Base-by-base conservation (phyloP, 2,888 invertebrate genomes). In the Panorpa germanica region DNA sequence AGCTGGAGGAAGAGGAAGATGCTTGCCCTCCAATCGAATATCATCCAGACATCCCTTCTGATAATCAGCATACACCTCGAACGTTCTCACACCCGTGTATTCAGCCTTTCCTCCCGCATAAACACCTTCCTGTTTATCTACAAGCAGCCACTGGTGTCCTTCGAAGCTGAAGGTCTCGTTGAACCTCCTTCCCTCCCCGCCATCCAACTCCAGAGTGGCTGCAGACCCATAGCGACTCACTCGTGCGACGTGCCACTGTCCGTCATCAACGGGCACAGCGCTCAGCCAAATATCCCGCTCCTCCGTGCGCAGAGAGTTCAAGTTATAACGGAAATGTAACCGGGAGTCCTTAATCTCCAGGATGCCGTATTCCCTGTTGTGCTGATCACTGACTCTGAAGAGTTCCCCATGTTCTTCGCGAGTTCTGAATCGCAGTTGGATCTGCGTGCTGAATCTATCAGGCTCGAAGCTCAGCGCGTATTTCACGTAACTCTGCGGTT, bases 31-130 rank as follows among this genome's bases (percentile, higher is more conserved):
- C 39, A 93, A 62, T 41, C 96, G 69, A 37, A 69, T 69, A 35
- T 69, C 69, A 44, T 69, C 68, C 32, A 69, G 52, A 41, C 69
- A 67, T 63, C 88, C 85, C 64, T 90, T 88, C 45, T 88, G 85
- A 54, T 85, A 90, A 53, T 91, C 90, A 2, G 85, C 83, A 46
- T 86, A 88, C 4, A 91, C 90, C 57, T 90, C 88, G 48, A 88
- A 90, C 1, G 88, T 88, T 35, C 88, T 59, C 3, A 90, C 86
- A 14, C 90, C 90, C 3, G 88, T 88, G 48, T 90, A 91, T 47
- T 90, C 88, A 3, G 90, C 90, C 54, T 90, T 90, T 10, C 91
- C 91, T 31, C 93, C 93, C 1, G 90, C 88, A 45, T 88, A 91
- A 13, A 93, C 88, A 2, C 90, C 88, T 51, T 88, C 88, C 47